Conservation (phyloP, 2,113 vertebrate genomes). For the Notechis scutatus region DNA sequence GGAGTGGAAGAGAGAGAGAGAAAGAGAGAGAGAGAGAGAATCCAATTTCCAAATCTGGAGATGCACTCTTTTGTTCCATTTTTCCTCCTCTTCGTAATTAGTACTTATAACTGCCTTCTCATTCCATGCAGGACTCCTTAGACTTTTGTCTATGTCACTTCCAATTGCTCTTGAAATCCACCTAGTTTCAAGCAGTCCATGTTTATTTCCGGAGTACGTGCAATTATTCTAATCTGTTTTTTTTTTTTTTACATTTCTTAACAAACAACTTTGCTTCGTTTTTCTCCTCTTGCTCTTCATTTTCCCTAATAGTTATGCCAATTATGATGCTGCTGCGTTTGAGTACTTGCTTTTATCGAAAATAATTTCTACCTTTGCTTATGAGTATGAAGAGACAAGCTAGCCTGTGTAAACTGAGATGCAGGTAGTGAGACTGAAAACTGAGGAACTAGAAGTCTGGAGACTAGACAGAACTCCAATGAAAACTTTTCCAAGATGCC, state of each 20-base stretch:
- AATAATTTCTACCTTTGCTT: not conserved
- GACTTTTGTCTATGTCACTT: not conserved
- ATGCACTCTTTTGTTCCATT: slow-evolving; percentile 17
- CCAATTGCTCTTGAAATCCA: fast-evolving
- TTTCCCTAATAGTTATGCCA: not conserved
- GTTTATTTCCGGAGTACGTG: not conserved
- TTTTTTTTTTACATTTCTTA: not conserved
- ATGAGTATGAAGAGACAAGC: not conserved
- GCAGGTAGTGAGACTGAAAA: not conserved
- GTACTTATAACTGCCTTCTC: not conserved
- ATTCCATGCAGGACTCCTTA: not conserved
- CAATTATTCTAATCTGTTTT: not conserved
- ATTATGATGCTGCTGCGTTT: not conserved
- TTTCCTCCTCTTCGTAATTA: slow-evolving; percentile 1
- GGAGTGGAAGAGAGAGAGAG: too few relatives aligned
- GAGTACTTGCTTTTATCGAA: not conserved
- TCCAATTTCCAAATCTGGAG: slow-evolving; percentile 1
- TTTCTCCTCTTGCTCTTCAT: not conserved
- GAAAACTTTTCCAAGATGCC: not conserved
- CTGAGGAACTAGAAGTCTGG: not conserved
- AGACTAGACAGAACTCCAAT: not conserved
- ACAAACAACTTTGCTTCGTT: not conserved
- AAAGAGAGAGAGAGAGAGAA: not conserved
- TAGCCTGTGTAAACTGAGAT: not conserved
- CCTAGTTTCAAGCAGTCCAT: not conserved